A percentile compares a stretch with the other conserved stretches of the same genome.
Evolutionary conservation across 2,888 invertebrate genomes (phyloP).

Genomic region (Apantesis nais): DNA sequence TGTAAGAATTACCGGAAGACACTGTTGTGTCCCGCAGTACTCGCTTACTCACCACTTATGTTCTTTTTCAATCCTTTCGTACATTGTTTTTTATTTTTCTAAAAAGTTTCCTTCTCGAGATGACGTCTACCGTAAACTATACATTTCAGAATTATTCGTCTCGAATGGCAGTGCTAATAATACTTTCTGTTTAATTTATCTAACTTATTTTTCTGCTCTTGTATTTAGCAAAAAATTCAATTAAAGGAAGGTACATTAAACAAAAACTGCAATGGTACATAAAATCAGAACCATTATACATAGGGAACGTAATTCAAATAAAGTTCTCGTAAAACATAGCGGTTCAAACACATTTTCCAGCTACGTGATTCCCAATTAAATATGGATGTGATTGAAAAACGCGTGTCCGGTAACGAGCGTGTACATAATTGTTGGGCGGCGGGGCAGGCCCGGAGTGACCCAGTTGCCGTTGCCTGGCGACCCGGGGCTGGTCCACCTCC

Average conservation of each 20-base stretch:
- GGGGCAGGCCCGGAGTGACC: slow-evolving; percentile 81
- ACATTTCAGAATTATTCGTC: neutral
- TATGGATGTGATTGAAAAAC: slow-evolving; percentile 86
- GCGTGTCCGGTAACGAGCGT: slow-evolving; percentile 86
- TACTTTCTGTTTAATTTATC: neutral
- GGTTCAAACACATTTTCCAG: slow-evolving; percentile 82
- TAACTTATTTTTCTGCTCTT: neutral
- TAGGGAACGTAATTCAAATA: slow-evolving; percentile 63
- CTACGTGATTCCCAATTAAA: slow-evolving; percentile 85
- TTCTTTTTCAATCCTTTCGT: too few species aligned
- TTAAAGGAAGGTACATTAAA: neutral
- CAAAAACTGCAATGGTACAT: slow-evolving; percentile 34
- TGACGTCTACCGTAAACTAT: neutral
- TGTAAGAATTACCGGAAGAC: slow-evolving; percentile 74
- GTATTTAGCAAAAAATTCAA: neutral
- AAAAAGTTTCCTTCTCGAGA: neutral
- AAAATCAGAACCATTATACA: slow-evolving; percentile 39
- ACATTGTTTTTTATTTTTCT: too few species aligned
- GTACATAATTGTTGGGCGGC: slow-evolving; percentile 85
- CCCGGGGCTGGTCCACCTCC: slow-evolving; percentile 66
- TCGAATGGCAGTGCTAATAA: neutral
- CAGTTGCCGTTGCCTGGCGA: slow-evolving; percentile 84
- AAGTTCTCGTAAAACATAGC: slow-evolving; percentile 76
- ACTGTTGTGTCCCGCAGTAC: slow-evolving; percentile 34
- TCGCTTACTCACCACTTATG: slow-evolving; percentile 25